Evolutionary conservation across 2,113 vertebrate species (phyloP).

Genomic region (Cynoglossus semilaevis): DNA sequence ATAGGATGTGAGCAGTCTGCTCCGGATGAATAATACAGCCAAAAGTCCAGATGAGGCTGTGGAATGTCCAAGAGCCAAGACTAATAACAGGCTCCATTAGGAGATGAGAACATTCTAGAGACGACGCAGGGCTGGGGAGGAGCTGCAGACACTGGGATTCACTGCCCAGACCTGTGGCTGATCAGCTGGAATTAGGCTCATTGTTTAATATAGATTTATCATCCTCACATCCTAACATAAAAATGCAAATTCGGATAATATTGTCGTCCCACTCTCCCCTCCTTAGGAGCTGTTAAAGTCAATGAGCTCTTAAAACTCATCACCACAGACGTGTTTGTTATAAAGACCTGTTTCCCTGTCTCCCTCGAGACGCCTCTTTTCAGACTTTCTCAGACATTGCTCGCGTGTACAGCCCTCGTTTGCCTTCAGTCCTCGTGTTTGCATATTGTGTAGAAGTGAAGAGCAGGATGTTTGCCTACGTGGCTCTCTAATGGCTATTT

Average conservation of each 20-base stretch:
- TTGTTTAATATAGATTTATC: constrained; percentile 67
- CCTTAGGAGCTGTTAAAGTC: constrained; percentile 72
- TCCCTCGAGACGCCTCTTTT: constrained; percentile 45
- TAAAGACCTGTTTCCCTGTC: constrained; percentile 42
- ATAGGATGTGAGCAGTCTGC: constrained; percentile 56
- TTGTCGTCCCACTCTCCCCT: constrained; percentile 54
- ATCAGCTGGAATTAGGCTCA: constrained; percentile 48
- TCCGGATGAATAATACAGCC: constrained; percentile 58
- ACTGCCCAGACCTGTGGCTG: constrained; percentile 36
- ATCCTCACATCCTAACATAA: constrained; percentile 51
- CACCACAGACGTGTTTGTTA: constrained; percentile 38
- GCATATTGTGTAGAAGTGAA: constrained; percentile 36
- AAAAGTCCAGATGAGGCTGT: constrained; percentile 68
- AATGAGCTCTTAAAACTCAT: constrained; percentile 71
- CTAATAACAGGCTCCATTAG: constrained; percentile 71
- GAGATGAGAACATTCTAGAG: constrained; percentile 59
- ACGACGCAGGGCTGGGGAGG: constrained; percentile 25
- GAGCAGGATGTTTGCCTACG: constrained; percentile 41
- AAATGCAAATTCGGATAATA: constrained; percentile 67
- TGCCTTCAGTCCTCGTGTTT: constrained; percentile 53
- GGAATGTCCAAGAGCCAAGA: constrained; percentile 64
- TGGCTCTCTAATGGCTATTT: constrained; percentile 51
- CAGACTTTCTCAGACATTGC: constrained; percentile 49
- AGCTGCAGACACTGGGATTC: constrained; percentile 33
- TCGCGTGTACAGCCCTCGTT: constrained; percentile 51